Evolutionary conservation across 2,888 invertebrate species (phyloP).

Genomic region (Archips xylosteana): DNA sequence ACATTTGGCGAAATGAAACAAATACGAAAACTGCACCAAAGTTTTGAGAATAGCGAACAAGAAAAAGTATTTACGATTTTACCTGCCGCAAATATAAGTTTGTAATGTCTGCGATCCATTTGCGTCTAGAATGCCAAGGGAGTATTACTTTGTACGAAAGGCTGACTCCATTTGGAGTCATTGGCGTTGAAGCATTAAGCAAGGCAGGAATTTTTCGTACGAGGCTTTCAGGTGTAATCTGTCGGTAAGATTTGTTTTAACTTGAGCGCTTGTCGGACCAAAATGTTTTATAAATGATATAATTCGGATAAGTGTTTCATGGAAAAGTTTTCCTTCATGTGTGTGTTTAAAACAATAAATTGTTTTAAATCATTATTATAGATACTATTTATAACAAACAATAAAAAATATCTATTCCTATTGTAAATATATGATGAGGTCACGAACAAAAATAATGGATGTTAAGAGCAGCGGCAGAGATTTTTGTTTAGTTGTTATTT

Average conservation of each 20-base stretch:
- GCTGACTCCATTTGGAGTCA: not conserved
- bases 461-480: not conserved
- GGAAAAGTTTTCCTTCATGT: slow-evolving; percentile 15
- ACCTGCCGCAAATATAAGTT: slow-evolving; percentile 8
- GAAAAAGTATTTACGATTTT: not conserved
- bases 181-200: not conserved
- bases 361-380: not conserved
- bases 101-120: slow-evolving; percentile 24
- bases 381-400: not conserved
- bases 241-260: slow-evolving; percentile 16
- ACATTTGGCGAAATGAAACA: not conserved
- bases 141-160: not conserved
- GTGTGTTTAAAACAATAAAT: slow-evolving; percentile 1
- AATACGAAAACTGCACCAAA: slow-evolving; percentile 1
- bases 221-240: slow-evolving; percentile 22
- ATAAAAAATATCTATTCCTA: too few relatives aligned
- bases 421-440: too few relatives aligned
- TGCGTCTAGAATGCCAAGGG: slow-evolving; percentile 1
- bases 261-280: slow-evolving; percentile 9
- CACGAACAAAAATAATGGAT: not conserved
- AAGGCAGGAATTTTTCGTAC: slow-evolving; percentile 11
- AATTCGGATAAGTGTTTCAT: slow-evolving; percentile 7
- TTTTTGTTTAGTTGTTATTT: too few relatives aligned
- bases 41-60: not conserved
- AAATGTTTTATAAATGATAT: slow-evolving; percentile 11